Conservation (phyloP, 2,797 vertebrate genomes). For the Galagoides demidoff region DNA sequence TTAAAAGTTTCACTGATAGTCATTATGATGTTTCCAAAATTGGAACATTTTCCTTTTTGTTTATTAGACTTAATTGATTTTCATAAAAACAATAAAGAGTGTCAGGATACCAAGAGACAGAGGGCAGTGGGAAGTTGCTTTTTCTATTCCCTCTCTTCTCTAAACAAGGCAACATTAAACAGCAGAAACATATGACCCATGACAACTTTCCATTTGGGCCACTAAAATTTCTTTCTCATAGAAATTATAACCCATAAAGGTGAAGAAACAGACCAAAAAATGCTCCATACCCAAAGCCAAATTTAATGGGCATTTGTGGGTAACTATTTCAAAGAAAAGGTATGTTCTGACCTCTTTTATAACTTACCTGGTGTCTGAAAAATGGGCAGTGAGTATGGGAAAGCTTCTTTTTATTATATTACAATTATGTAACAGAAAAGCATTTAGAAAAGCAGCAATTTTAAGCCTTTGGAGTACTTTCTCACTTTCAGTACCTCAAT, state of each 20-base stretch:
- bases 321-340: not conserved
- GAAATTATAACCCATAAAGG: not conserved
- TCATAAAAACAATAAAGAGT: not conserved
- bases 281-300: not conserved
- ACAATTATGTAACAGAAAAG: slow-evolving; percentile 2
- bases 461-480: not conserved
- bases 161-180: not conserved
- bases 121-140: not conserved
- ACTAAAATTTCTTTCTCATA: not conserved
- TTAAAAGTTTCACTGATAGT: not conserved
- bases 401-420: not conserved
- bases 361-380: not conserved
- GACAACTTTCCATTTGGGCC: not conserved
- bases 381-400: not conserved
- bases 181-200: not conserved
- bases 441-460: slow-evolving; percentile 12
- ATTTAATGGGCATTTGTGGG: not conserved
- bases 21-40: not conserved
- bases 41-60: not conserved
- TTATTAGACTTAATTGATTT: not conserved
- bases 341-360: not conserved
- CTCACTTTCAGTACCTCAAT: not conserved
- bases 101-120: not conserved
- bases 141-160: not conserved
- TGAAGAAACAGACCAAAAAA: not conserved